phyloP scores from a whole-genome alignment of 2,113 vertebrate species.

The Crypturellus undulatus region DNA sequence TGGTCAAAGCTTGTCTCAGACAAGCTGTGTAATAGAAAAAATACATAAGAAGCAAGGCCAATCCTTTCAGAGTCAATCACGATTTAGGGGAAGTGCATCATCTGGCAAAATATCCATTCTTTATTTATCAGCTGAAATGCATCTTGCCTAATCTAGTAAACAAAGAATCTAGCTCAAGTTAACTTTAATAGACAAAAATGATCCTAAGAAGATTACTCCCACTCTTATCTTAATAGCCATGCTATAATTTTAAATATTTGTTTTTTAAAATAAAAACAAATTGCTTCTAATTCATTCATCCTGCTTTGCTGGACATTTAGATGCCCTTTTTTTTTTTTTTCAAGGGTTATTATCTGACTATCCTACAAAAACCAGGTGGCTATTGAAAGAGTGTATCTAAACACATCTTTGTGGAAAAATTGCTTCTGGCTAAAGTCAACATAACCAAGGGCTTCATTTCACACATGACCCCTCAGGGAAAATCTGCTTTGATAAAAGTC shows the following conservation, averaged over 20 bases:
- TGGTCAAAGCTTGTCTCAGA: neutral
- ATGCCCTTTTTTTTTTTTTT: neutral
- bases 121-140: constrained; percentile 3
- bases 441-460: neutral
- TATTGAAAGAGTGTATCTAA: neutral
- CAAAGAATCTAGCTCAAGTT: neutral
- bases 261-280: neutral
- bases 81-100: neutral
- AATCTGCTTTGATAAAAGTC: neutral
- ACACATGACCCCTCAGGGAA: neutral
- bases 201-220: neutral
- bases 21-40: neutral
- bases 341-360: neutral
- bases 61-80: neutral
- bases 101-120: neutral
- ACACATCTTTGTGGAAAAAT: neutral
- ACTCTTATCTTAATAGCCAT: neutral
- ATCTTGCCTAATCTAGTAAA: constrained; percentile 7
- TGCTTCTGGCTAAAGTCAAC: neutral
- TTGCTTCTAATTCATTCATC: neutral
- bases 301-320: neutral
- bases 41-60: neutral
- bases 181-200: neutral
- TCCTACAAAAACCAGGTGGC: neutral
- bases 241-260: neutral